phyloP scores from a whole-genome alignment of 2,797 vertebrate genomes.

The Sebastes wilsoni region DNA sequence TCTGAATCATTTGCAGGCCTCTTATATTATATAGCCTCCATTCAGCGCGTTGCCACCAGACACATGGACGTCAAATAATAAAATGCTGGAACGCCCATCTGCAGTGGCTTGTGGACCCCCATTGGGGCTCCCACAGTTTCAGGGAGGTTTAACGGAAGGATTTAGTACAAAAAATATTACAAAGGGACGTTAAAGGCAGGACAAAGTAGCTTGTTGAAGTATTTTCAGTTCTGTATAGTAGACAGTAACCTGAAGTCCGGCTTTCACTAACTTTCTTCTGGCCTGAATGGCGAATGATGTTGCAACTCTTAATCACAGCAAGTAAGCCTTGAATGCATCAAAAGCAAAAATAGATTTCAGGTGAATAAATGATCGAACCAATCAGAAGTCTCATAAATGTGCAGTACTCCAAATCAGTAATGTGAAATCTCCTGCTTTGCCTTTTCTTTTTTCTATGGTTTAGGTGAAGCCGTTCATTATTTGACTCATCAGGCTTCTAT shows the following conservation, averaged over 20 bases:
- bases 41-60: slow-evolving; percentile 29
- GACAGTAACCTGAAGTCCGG: slow-evolving; percentile 29
- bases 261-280: slow-evolving; percentile 17
- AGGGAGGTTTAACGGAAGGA: slow-evolving; percentile 32
- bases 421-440: slow-evolving; percentile 56
- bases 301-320: slow-evolving; percentile 19
- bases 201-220: slow-evolving; percentile 40
- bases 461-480: slow-evolving; percentile 33
- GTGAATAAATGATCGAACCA: slow-evolving; percentile 22
- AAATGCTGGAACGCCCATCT: slow-evolving; percentile 47
- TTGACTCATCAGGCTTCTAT: slow-evolving; percentile 56
- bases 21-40: slow-evolving; percentile 25
- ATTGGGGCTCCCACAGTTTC: slow-evolving; percentile 18
- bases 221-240: slow-evolving; percentile 15
- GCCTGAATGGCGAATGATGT: slow-evolving; percentile 24
- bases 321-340: slow-evolving; percentile 28
- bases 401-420: slow-evolving; percentile 45
- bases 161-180: slow-evolving; percentile 18
- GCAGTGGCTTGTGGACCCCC: slow-evolving; percentile 35
- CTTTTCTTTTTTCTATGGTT: slow-evolving; percentile 41
- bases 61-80: slow-evolving; percentile 23
- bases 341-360: slow-evolving; percentile 19
- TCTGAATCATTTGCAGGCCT: slow-evolving; percentile 51
- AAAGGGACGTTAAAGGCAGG: slow-evolving; percentile 33
- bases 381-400: slow-evolving; percentile 25